phyloP scores from a whole-genome alignment of 2,888 invertebrate species.

The Spialia ferax region DNA sequence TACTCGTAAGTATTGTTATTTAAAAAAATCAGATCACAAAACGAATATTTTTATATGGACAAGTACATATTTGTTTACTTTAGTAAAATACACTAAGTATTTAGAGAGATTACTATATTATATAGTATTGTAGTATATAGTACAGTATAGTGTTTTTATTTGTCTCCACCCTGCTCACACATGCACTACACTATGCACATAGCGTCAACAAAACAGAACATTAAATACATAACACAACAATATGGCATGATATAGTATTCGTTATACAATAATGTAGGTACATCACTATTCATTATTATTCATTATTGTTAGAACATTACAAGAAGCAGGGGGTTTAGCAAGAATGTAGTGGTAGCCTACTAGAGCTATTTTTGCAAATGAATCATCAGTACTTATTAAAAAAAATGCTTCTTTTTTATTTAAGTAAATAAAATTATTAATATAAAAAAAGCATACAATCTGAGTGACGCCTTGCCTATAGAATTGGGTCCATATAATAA shows the following conservation, averaged over 20 bases:
- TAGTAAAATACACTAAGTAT: too few relatives aligned
- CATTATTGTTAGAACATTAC: slow-evolving; percentile 21
- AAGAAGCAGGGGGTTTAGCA: slow-evolving; percentile 13
- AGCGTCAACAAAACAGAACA: slow-evolving; percentile 71
- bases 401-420: too few relatives aligned
- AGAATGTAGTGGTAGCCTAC: not conserved
- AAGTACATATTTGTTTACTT: too few relatives aligned
- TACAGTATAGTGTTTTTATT: not conserved
- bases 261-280: not conserved
- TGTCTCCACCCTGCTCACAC: slow-evolving; percentile 47
- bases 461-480: too few relatives aligned
- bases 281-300: slow-evolving; percentile 41
- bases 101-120: not conserved
- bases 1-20: too few relatives aligned
- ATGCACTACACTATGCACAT: slow-evolving; percentile 77
- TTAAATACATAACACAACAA: slow-evolving; percentile 48
- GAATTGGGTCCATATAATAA: too few relatives aligned
- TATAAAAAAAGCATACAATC: not conserved
- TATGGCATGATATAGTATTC: not conserved
- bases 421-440: too few relatives aligned
- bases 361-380: not conserved
- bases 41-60: too few relatives aligned
- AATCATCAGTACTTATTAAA: not conserved
- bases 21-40: too few relatives aligned
- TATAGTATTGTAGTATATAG: not conserved